phyloP scores from a whole-genome alignment of 2,888 invertebrate genomes.

The Thereva nobilitata region DNA sequence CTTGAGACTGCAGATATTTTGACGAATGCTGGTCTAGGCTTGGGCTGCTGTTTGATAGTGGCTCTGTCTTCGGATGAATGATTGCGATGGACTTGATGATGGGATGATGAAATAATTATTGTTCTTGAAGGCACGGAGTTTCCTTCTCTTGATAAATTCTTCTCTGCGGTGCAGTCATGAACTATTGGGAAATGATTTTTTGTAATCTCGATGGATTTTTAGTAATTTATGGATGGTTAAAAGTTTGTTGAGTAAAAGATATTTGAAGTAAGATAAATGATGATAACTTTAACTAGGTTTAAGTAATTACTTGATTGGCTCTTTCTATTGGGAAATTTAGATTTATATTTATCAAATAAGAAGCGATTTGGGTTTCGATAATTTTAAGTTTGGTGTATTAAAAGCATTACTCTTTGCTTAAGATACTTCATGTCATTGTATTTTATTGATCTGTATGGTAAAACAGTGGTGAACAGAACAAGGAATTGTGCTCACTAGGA shows the following conservation, averaged over 20 bases:
- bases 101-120: conserved; percentile 33
- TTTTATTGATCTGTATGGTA: no score
- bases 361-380: no score
- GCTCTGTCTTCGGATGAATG: conserved; percentile 19
- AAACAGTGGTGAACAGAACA: no score
- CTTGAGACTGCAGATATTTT: conserved; percentile 8
- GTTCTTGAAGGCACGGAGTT: conserved; percentile 25
- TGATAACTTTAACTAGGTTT: no score
- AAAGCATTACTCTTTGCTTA: no score
- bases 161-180: conserved; percentile 6
- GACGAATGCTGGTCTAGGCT: conserved; percentile 15
- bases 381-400: no score
- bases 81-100: conserved; percentile 15
- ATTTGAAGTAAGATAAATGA: neutral
- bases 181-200: conserved; percentile 7
- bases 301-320: neutral
- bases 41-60: no score
- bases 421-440: no score
- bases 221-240: conserved; percentile 11
- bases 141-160: conserved; percentile 27
- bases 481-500: no score
- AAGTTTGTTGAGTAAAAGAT: conserved; percentile 3
- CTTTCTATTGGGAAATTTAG: neutral
- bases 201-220: conserved; percentile 11
- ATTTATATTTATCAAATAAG: neutral